Base-by-base conservation (phyloP, 2,113 vertebrate genomes). In the Neodon shergylaensis region DNA sequence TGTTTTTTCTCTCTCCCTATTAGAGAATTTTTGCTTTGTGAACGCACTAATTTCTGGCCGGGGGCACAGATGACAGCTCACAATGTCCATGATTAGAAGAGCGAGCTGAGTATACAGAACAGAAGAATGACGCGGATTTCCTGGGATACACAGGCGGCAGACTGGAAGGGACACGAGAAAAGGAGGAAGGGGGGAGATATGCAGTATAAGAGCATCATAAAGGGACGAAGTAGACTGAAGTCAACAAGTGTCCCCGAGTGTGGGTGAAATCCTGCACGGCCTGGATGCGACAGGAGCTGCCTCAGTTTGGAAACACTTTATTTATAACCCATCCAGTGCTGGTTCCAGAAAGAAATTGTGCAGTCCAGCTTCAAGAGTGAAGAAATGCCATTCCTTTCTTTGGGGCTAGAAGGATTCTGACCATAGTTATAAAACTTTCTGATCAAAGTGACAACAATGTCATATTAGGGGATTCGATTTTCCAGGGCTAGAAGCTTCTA, bases 361-460 rank as follows among this genome's bases (percentile, higher is more conserved):
- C 83, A 96, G 90, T 95, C 82, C 96, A 96, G 96, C 73, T 65
- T 96, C 84, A 96, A 91, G 94, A 92, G 66, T 94, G 16, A 42
- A 93, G 91, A 96, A 74, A 93, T 74, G 26, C 88, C 97, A 78
- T 94, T 97, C 65, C 52, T 94, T 97, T 97, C 82, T 86, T 68
- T 85, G 94, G 85, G 95, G 95, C 96, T 91, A 94, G 94, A 97
- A 97, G 97, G 97, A 97, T 94, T 94, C 63, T 77, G 82, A 94
- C 72, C 92, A 88, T 54, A 84, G 95, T 96, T 96, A 97, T 96
- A 93, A 94, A 97, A 97, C 94, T 86, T 86, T 86, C 97, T 88
- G 96, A 91, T 97, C 93, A 97, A 97, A 97, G 95, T 81, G 81
- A 73, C 65, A 86, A 66, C 63, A 33, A 24, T 86, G 14, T 7